Evolutionary conservation across 2,113 vertebrate species (phyloP).

Genomic region (Crotalus tigris): DNA sequence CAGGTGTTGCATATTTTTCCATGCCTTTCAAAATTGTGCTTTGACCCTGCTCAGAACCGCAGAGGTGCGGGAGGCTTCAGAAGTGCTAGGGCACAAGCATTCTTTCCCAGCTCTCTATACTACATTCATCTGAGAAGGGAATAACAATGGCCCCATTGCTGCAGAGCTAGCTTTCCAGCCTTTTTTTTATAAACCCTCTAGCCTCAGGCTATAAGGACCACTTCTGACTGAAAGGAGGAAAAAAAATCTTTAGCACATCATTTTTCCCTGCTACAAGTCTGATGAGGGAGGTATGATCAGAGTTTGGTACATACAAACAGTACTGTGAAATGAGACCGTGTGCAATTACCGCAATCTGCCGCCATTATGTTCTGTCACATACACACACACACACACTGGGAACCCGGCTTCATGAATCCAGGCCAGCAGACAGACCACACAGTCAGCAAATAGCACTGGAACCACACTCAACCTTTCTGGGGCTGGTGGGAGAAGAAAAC

Average conservation of each 20-base stretch:
- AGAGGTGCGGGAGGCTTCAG: neutral
- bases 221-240: slow-evolving; percentile 24
- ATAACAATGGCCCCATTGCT: slow-evolving; percentile 14
- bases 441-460: neutral
- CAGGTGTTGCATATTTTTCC: neutral
- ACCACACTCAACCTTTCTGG: neutral
- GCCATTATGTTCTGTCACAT: slow-evolving; percentile 26
- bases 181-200: slow-evolving; percentile 21
- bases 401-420: slow-evolving; percentile 6
- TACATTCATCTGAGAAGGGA: slow-evolving; percentile 13
- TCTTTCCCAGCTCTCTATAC: neutral
- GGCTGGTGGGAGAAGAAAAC: neutral
- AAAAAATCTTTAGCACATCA: slow-evolving; percentile 31
- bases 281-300: slow-evolving; percentile 22
- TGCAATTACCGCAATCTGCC: slow-evolving; percentile 22
- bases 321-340: slow-evolving; percentile 26
- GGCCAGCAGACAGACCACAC: slow-evolving; percentile 4
- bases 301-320: slow-evolving; percentile 11
- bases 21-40: neutral
- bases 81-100: neutral
- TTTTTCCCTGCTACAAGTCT: slow-evolving; percentile 3
- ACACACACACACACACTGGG: neutral
- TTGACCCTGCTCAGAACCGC: neutral
- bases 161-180: neutral
- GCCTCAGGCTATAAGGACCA: slow-evolving; percentile 23